Evolutionary conservation across 2,113 vertebrate genomes (phyloP).

Genomic region (Mus pahari): DNA sequence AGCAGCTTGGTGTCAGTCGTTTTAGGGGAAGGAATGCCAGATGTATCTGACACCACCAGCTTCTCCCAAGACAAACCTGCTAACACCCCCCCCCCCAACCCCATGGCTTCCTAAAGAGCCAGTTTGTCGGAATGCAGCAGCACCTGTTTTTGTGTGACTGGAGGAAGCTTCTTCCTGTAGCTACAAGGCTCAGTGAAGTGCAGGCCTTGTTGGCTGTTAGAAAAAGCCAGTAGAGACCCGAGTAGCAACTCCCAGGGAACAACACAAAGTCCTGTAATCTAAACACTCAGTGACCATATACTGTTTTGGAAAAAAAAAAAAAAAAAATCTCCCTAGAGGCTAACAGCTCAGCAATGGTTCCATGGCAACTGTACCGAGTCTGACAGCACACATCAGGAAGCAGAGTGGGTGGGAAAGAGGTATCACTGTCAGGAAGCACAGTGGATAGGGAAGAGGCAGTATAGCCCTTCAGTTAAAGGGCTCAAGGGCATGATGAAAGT

Average conservation of each 20-base stretch:
- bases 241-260: not conserved
- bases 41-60: not conserved
- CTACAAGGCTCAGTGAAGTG: not conserved
- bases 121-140: not conserved
- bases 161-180: not conserved
- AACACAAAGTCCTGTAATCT: not conserved
- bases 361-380: fast-evolving
- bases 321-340: not conserved
- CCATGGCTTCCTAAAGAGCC: not conserved
- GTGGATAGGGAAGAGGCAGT: not conserved
- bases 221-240: not conserved
- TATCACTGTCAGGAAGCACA: not conserved
- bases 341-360: not conserved
- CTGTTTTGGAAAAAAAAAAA: not conserved
- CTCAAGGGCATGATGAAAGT: not conserved
- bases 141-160: not conserved
- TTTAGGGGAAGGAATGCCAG: not conserved
- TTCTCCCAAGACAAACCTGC: not conserved
- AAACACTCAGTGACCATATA: not conserved
- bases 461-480: not conserved
- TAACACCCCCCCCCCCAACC: not conserved
- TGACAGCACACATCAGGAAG: not conserved
- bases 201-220: not conserved
- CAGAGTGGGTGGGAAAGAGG: not conserved
- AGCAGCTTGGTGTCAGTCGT: not conserved